Conservation (phyloP, 2,113 vertebrate species). For the Pterocles orientalis region DNA sequence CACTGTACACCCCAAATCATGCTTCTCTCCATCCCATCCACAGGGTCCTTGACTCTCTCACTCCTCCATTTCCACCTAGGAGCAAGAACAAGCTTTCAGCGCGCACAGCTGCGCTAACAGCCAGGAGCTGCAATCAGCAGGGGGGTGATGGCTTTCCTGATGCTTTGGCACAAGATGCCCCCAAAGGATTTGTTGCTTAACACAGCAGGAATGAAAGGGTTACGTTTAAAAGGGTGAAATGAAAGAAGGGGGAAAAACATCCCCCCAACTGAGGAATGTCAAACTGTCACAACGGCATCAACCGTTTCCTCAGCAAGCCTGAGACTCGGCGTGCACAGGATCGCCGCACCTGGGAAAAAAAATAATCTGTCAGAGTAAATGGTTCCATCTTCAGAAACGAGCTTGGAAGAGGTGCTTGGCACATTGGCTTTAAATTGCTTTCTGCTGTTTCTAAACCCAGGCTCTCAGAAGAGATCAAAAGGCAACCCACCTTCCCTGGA, state of each 20-base stretch:
- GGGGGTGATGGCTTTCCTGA: not conserved
- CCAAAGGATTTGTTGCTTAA: not conserved
- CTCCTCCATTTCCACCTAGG: not conserved
- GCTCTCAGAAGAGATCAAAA: constrained; percentile 1
- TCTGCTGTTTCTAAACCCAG: not conserved
- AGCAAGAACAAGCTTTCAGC: not conserved
- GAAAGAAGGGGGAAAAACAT: constrained; percentile 6
- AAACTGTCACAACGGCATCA: constrained; percentile 50
- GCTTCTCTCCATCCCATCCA: not conserved
- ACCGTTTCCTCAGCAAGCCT: constrained; percentile 40
- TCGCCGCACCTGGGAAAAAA: not conserved
- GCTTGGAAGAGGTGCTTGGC: not conserved
- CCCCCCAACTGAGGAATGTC: constrained; percentile 17
- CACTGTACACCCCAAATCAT: not conserved
- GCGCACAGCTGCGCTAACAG: not conserved
- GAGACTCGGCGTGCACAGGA: not conserved
- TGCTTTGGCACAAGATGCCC: not conserved
- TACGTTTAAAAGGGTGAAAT: not conserved
- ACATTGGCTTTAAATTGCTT: not conserved
- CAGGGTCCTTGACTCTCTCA: not conserved
- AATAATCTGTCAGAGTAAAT: constrained; percentile 8
- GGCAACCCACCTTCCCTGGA: not conserved
- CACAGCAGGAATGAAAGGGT: constrained; percentile 12
- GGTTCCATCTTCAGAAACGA: constrained; percentile 31
- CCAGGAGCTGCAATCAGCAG: not conserved